A percentile compares a stretch with the other conserved stretches of the same genome.
Evolutionary conservation across 2,797 vertebrate species (phyloP).

Genomic region (Enteromius fasciolatus): DNA sequence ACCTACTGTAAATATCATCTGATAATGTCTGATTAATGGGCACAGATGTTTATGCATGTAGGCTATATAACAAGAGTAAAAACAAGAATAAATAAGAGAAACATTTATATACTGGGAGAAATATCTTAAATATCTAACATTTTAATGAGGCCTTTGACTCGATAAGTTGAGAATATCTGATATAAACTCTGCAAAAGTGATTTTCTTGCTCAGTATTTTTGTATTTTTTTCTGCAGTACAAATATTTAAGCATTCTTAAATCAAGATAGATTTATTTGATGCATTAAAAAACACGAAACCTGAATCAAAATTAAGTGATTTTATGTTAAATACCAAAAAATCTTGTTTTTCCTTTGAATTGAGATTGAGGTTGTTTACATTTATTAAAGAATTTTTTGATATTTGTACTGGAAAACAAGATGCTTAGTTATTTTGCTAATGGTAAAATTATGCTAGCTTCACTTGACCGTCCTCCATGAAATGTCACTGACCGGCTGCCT

Average conservation of each 20-base stretch:
- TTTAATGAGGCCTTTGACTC: background rate
- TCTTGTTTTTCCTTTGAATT: background rate
- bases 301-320: background rate
- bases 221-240: background rate
- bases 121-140: no score
- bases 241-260: background rate
- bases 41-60: background rate
- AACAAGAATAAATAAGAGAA: background rate
- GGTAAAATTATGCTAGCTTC: background rate
- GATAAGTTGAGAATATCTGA: background rate
- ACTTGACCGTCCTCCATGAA: background rate
- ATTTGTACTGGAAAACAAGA: background rate
- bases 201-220: background rate
- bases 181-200: background rate
- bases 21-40: background rate
- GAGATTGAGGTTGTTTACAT: background rate
- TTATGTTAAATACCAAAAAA: background rate
- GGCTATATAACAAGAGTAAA: background rate
- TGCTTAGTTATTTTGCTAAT: background rate
- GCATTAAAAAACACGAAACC: background rate
- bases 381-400: background rate
- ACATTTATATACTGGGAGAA: background rate
- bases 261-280: background rate
- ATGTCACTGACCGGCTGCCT: background rate
- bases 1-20: background rate